These are phyloP conservation scores for Pedetes capensis DNA, from an alignment of 2,113 vertebrate genomes.

Conservation along the genomic window DNA sequence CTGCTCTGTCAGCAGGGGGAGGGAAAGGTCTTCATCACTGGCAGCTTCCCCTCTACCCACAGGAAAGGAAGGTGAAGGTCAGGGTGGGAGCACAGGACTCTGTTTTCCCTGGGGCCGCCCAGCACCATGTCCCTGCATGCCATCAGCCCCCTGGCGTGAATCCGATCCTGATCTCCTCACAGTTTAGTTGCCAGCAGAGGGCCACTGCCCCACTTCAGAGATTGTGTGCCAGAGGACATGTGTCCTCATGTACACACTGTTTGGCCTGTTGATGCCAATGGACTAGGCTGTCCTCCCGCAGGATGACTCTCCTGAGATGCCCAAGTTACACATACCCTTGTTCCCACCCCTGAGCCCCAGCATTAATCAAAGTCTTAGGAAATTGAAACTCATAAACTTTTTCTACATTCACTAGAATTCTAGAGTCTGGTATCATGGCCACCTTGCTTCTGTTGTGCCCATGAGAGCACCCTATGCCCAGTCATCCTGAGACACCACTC, in stretches of 20 bases:
- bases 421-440: not conserved
- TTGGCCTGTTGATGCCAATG: fast-evolving
- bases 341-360: not conserved
- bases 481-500: not conserved
- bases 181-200: not conserved
- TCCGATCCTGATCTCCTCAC: not conserved
- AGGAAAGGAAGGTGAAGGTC: not conserved
- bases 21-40: not conserved
- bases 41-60: not conserved
- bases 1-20: not conserved
- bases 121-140: not conserved
- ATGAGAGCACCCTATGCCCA: not conserved
- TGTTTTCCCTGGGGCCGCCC: not conserved
- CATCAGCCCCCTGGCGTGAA: not conserved
- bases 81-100: not conserved
- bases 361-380: not conserved
- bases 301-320: not conserved
- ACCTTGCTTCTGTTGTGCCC: not conserved
- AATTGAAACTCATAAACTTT: not conserved
- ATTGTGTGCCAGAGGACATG: too few species aligned
- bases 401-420: not conserved
- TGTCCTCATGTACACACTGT: fast-evolving
- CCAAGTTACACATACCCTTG: not conserved
- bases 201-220: not conserved
- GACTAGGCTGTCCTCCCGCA: fast-evolving